phyloP scores from a whole-genome alignment of 2,113 vertebrate species.

The Calidris pygmaea region DNA sequence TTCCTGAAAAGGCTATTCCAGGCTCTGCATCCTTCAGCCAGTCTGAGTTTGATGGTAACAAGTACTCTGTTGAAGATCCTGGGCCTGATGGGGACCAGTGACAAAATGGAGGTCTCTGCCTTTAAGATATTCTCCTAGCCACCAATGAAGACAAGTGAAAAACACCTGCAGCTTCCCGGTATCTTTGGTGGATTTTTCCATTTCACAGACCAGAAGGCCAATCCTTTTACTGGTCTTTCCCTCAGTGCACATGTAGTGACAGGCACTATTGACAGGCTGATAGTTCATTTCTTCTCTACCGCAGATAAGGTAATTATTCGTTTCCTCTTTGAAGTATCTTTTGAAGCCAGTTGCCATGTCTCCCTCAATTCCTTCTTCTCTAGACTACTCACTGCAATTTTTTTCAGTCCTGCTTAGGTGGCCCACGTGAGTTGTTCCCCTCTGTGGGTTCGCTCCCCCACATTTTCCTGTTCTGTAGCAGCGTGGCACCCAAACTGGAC shows the following conservation, averaged over 20 bases:
- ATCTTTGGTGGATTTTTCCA: background rate
- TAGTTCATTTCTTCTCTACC: background rate
- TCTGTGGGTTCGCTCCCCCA: background rate
- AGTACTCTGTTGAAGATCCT: background rate
- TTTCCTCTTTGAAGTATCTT: background rate
- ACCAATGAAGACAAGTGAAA: background rate
- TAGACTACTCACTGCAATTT: background rate
- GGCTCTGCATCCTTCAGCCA: background rate
- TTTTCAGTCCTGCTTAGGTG: background rate
- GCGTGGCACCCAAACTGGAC: background rate
- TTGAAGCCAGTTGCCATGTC: background rate
- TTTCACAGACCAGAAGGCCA: background rate
- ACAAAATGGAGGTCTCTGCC: background rate
- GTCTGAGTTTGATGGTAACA: background rate
- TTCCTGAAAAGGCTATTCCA: background rate
- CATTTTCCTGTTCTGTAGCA: background rate
- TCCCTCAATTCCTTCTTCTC: background rate
- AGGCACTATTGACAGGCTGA: background rate
- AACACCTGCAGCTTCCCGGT: background rate
- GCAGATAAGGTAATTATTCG: background rate
- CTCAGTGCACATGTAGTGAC: background rate
- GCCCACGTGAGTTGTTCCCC: background rate
- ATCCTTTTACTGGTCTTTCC: background rate
- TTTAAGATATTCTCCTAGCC: background rate
- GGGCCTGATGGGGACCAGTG: background rate